Evolutionary conservation across 2,888 invertebrate species (phyloP).

Genomic region (Heliconius charithonia): DNA sequence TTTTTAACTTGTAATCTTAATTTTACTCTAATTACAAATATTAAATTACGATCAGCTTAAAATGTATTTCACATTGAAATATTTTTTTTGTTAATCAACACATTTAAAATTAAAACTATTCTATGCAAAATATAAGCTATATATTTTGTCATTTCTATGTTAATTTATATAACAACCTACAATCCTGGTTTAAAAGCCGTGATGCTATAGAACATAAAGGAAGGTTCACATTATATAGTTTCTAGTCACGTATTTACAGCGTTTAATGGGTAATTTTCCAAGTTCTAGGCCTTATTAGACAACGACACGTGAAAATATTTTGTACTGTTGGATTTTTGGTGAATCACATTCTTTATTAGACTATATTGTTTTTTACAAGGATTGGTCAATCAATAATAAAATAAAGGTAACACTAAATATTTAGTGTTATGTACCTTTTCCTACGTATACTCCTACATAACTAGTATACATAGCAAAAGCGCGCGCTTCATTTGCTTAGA

Average conservation of each 20-base stretch:
- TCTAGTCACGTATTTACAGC: slow-evolving; percentile 24
- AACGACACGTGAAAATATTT: slow-evolving; percentile 30
- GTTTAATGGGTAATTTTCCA: slow-evolving; percentile 22
- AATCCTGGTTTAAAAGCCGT: neutral
- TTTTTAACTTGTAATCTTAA: no score
- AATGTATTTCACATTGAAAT: no score
- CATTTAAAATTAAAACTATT: neutral
- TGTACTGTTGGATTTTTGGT: slow-evolving; percentile 1
- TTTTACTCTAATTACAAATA: no score
- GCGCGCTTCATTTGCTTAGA: no score
- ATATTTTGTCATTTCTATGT: neutral
- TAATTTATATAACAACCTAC: neutral
- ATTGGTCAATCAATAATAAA: neutral
- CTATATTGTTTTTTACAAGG: slow-evolving; percentile 1
- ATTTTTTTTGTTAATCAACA: neutral
- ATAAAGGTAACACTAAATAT: neutral
- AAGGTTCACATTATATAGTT: slow-evolving; percentile 4
- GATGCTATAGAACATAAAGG: neutral
- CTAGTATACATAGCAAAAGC: no score
- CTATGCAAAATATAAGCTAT: neutral
- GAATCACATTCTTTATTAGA: neutral
- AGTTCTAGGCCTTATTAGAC: slow-evolving; percentile 12
- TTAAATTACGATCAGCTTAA: no score
- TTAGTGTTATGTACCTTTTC: neutral
- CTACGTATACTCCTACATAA: neutral